A percentile compares a stretch with the other conserved stretches of the same genome.
These are phyloP conservation scores for Papilio machaon DNA, from an alignment of 1,140 invertebrate genomes.

Conservation along the genomic window DNA sequence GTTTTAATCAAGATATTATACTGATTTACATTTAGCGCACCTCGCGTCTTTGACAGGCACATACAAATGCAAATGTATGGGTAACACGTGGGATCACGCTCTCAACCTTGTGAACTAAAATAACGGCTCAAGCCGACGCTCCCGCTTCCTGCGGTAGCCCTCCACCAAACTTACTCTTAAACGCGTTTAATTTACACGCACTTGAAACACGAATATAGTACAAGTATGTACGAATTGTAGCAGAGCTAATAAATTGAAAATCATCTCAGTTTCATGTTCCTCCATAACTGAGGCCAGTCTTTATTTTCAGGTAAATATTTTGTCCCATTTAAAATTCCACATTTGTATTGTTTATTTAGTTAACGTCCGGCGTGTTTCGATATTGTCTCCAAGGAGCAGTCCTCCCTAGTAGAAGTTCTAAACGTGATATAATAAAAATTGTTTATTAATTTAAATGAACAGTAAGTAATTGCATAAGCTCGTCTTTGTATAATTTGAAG, in stretches of 20 bases:
- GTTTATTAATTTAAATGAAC: not conserved
- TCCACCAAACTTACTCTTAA: not conserved
- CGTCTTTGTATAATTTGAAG: not conserved
- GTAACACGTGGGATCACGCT: conserved; percentile 6
- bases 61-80: conserved; percentile 2
- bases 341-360: not conserved
- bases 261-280: not conserved
- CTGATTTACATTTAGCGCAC: conserved; percentile 16
- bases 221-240: not conserved
- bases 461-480: not conserved
- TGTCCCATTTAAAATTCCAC: not conserved
- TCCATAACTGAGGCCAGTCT: not conserved
- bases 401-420: not conserved
- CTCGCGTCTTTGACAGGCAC: not conserved
- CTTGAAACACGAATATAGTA: not conserved
- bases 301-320: not conserved
- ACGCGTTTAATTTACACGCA: not conserved
- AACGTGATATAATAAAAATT: not conserved
- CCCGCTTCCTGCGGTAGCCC: conserved; percentile 1
- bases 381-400: not conserved
- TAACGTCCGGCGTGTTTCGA: not conserved
- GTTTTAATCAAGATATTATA: conserved; percentile 9
- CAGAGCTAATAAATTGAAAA: not conserved
- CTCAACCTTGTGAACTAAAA: conserved; percentile 24
- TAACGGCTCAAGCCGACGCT: conserved; percentile 1